These are phyloP conservation scores for Muscicapa adusta DNA, from an alignment of 2,113 vertebrate species.

Conservation along the genomic window DNA sequence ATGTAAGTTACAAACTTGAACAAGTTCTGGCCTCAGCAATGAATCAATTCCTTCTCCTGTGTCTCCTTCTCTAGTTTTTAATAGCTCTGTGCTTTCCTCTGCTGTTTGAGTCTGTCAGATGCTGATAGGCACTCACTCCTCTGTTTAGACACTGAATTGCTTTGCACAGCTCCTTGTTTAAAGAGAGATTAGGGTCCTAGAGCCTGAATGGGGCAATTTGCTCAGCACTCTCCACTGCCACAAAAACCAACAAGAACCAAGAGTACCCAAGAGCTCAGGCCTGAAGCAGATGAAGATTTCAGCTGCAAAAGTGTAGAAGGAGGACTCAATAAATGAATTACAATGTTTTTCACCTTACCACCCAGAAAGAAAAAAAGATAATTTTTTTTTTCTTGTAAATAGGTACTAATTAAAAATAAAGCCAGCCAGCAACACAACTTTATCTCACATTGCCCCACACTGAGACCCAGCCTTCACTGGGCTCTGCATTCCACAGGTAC, in stretches of 20 bases:
- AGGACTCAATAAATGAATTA: neutral
- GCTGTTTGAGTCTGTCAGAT: neutral
- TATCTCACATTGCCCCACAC: neutral
- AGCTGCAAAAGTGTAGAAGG: neutral
- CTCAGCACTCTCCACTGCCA: neutral
- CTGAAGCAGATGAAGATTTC: neutral
- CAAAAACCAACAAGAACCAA: neutral
- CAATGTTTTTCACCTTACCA: neutral
- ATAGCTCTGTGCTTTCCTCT: neutral
- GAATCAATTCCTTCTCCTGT: neutral
- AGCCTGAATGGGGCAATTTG: neutral
- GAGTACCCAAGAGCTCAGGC: neutral
- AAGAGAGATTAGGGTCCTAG: conserved; percentile 21
- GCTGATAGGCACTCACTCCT: neutral
- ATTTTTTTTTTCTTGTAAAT: neutral
- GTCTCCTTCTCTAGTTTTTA: neutral
- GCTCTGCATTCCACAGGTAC: neutral
- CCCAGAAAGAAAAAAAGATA: neutral
- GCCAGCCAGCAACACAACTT: neutral
- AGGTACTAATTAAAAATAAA: neutral
- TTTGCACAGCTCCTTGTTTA: conserved; percentile 38
- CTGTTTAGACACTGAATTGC: conserved; percentile 32
- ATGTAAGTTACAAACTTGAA: neutral
- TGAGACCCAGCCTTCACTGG: neutral
- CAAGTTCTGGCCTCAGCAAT: neutral